Percentiles rank a stretch among this genome's conserved stretches.
Conservation (phyloP, 1,140 invertebrate species). For the Phthorimaea operculella region DNA sequence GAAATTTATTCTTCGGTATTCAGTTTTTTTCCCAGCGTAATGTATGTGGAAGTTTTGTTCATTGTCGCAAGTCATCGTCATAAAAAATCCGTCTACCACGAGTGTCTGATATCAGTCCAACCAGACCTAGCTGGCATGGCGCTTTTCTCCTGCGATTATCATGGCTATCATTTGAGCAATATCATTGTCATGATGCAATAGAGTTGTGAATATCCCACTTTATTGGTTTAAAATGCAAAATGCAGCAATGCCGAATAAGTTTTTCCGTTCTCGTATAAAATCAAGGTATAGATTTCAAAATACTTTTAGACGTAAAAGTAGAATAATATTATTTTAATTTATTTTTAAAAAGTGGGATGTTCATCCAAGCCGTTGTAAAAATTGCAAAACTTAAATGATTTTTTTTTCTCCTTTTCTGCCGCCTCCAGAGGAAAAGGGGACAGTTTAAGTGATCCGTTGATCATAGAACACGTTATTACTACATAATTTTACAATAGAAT, state of each 20-base stretch:
- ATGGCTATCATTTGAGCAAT: slow-evolving; percentile 62
- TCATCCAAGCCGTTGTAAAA: slow-evolving; percentile 38
- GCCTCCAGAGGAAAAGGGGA: slow-evolving; percentile 58
- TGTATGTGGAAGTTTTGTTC: too few relatives aligned
- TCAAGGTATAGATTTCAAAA: too few relatives aligned
- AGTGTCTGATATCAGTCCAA: not conserved
- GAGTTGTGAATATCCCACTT: slow-evolving; percentile 46
- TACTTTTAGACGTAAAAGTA: too few relatives aligned
- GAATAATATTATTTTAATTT: not conserved
- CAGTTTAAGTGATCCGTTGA: slow-evolving; percentile 47
- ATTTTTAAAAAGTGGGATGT: slow-evolving; percentile 37
- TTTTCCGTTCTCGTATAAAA: too few relatives aligned
- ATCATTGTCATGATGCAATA: slow-evolving; percentile 66
- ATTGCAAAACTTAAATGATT: slow-evolving; percentile 33
- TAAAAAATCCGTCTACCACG: not conserved
- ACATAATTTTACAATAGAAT: slow-evolving; percentile 41
- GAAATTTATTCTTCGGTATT: too few relatives aligned
- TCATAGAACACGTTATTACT: slow-evolving; percentile 47
- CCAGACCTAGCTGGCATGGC: slow-evolving; percentile 56
- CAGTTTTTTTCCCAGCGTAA: not conserved
- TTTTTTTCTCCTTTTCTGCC: slow-evolving; percentile 65
- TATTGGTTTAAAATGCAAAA: not conserved
- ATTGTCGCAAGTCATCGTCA: too few relatives aligned
- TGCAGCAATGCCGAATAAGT: not conserved
- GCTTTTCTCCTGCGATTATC: slow-evolving; percentile 54